phyloP scores from a whole-genome alignment of 2,113 vertebrate genomes.

The Hippocampus zosterae region DNA sequence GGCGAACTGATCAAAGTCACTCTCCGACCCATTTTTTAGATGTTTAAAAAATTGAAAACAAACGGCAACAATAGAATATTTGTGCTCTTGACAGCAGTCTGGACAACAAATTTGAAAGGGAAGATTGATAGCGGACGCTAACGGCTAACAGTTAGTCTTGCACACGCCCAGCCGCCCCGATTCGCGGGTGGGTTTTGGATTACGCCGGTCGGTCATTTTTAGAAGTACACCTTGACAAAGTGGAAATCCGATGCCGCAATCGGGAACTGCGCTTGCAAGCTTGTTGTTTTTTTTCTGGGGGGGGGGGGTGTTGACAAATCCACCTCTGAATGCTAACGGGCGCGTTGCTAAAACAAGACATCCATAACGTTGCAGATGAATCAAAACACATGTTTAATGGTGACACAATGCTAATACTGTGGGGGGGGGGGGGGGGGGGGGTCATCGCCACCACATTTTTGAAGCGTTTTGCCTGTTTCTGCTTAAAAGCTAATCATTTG shows the following conservation, averaged over 20 bases:
- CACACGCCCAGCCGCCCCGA: neutral
- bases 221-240: slow-evolving; percentile 43
- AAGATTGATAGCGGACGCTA: slow-evolving; percentile 52
- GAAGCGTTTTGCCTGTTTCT: slow-evolving; percentile 35
- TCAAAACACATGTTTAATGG: slow-evolving; percentile 33
- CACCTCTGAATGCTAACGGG: slow-evolving; percentile 6
- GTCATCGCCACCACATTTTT: slow-evolving; percentile 18
- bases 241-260: slow-evolving; percentile 46
- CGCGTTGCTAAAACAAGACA: slow-evolving; percentile 30
- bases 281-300: neutral
- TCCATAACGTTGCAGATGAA: slow-evolving; percentile 29
- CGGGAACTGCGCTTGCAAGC: slow-evolving; percentile 24
- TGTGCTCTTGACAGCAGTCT: too few relatives aligned
- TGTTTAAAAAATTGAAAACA: too few relatives aligned
- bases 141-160: slow-evolving; percentile 21
- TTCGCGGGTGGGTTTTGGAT: slow-evolving; percentile 47
- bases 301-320: neutral
- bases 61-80: too few relatives aligned
- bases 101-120: slow-evolving; percentile 8
- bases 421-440: too few relatives aligned
- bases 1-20: too few relatives aligned
- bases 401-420: slow-evolving; percentile 10
- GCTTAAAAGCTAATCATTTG: slow-evolving; percentile 31
- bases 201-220: slow-evolving; percentile 42
- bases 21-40: too few relatives aligned